These are phyloP conservation scores for Halesus radiatus DNA, from an alignment of 1,140 invertebrate species.

Conservation along the genomic window DNA sequence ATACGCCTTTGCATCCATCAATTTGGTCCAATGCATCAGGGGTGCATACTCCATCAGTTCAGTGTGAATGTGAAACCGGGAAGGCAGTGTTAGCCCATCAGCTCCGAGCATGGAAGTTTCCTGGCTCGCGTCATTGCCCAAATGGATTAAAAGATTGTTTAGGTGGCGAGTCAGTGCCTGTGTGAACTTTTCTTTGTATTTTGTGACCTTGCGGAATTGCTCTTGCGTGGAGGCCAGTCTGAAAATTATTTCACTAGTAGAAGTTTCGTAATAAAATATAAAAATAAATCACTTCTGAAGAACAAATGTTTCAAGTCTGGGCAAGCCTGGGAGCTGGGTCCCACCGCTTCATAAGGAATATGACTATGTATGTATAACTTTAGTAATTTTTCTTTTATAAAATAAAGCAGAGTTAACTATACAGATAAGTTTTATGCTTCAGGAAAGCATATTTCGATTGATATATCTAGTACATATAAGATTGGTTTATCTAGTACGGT, in stretches of 20 bases:
- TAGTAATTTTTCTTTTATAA: no score
- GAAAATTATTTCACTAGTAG: constrained; percentile 48
- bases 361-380: no score
- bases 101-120: constrained; percentile 58
- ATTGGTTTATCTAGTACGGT: no score
- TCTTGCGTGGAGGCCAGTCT: constrained; percentile 89
- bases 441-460: no score
- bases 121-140: constrained; percentile 71
- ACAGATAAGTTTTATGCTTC: no score
- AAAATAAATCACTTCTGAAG: no score
- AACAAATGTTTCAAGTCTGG: no score
- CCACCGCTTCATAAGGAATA: no score
- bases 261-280: no score
- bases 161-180: constrained; percentile 87
- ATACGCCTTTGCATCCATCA: constrained; percentile 88
- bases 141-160: constrained; percentile 94
- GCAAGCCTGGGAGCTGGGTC: no score
- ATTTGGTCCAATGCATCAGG: constrained; percentile 91
- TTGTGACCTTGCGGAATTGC: constrained; percentile 88
- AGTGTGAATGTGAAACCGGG: constrained; percentile 83
- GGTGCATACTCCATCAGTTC: constrained; percentile 89
- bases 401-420: no score
- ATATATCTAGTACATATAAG: no score
- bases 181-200: constrained; percentile 88
- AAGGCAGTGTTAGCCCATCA: constrained; percentile 80